phyloP scores from a whole-genome alignment of 2,888 invertebrate species.

The Litoditis marina region DNA sequence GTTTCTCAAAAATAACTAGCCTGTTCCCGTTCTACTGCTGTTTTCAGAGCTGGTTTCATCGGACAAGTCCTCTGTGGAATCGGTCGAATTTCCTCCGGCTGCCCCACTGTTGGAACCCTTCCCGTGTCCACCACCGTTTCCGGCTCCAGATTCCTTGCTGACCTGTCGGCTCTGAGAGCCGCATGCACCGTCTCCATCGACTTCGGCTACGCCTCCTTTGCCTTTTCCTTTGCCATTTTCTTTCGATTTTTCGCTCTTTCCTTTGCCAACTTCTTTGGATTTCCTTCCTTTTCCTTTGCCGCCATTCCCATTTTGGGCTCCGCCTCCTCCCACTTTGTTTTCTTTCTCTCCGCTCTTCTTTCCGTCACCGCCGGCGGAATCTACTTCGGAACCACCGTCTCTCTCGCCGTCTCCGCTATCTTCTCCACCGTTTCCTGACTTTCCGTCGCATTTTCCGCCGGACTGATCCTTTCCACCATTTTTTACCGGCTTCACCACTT shows the following conservation, averaged over 20 bases:
- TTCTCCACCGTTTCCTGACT: neutral
- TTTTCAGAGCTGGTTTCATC: too few species aligned
- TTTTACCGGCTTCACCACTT: neutral
- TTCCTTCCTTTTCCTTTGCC: slow-evolving; percentile 8
- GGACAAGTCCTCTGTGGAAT: too few species aligned
- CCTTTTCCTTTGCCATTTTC: neutral
- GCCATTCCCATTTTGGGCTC: slow-evolving; percentile 3
- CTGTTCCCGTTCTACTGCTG: too few species aligned
- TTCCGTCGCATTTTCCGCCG: slow-evolving; percentile 15
- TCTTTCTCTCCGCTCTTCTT: slow-evolving; percentile 4
- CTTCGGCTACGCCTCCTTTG: neutral
- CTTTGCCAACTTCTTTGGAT: slow-evolving; percentile 7
- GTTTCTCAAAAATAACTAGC: too few species aligned
- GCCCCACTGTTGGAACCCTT: too few species aligned
- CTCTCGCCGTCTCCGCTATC: slow-evolving; percentile 8
- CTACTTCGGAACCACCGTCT: neutral
- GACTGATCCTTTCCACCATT: slow-evolving; percentile 7
- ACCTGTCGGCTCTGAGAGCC: too few species aligned
- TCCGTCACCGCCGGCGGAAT: slow-evolving; percentile 1
- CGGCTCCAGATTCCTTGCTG: neutral
- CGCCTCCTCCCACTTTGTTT: neutral
- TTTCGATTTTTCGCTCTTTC: neutral
- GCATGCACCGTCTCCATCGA: neutral
- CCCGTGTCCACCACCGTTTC: neutral
- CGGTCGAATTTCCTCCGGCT: too few species aligned